phyloP scores from a whole-genome alignment of 2,113 vertebrate species.

The Typhlomys cinereus region DNA sequence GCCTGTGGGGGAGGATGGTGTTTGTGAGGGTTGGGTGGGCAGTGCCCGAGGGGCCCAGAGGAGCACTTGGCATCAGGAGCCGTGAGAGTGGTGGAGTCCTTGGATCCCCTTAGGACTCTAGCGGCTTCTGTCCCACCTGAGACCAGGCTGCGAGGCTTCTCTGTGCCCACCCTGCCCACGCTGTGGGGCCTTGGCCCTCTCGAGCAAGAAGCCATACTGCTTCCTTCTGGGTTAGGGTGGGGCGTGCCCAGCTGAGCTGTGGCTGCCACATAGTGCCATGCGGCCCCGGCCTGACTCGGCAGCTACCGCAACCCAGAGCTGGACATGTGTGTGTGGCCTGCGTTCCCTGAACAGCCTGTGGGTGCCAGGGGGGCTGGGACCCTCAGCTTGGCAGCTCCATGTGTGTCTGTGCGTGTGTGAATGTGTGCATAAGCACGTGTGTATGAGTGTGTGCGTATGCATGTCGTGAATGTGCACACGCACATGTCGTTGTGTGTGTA shows the following conservation, averaged over 20 bases:
- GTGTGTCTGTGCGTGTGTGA: no score
- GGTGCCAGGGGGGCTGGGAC: not conserved
- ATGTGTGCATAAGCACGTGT: not conserved
- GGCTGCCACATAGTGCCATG: not conserved
- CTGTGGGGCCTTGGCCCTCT: not conserved
- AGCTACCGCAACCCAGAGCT: not conserved
- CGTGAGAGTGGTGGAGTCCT: no score
- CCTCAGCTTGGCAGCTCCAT: not conserved
- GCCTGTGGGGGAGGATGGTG: no score
- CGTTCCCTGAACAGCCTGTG: no score
- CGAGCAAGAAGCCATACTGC: slow-evolving; percentile 53
- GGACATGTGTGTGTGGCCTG: not conserved
- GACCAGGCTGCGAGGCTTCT: no score
- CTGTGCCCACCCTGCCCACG: not conserved
- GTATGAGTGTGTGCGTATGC: no score
- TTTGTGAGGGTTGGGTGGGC: no score
- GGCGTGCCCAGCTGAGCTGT: not conserved
- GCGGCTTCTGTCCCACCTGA: not conserved
- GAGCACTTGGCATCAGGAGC: no score
- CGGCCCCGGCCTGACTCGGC: not conserved
- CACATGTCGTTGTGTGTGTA: not conserved
- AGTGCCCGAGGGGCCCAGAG: no score
- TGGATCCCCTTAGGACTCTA: no score
- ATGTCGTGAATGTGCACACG: not conserved
- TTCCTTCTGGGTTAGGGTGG: slow-evolving; percentile 39